Evolutionary conservation across 2,888 invertebrate species (phyloP).

Genomic region (Acanthosepion pharaonis): DNA sequence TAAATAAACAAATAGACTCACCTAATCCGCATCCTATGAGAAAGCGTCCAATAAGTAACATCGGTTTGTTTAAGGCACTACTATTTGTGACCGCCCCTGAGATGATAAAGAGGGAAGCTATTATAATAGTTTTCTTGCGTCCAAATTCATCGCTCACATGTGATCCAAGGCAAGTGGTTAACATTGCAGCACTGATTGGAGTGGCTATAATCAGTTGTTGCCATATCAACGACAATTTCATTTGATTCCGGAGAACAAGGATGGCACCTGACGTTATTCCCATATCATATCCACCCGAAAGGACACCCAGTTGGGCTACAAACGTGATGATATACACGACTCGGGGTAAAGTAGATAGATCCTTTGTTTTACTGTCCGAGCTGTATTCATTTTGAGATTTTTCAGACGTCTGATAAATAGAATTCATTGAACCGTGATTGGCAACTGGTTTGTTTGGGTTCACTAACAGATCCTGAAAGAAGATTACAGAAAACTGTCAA

Average conservation of each 20-base stretch:
- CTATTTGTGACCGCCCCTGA: conserved; percentile 76
- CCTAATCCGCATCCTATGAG: conserved; percentile 77
- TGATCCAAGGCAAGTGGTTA: conserved; percentile 76
- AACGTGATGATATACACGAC: background rate
- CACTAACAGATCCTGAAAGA: no score
- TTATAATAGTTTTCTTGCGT: conserved; percentile 76
- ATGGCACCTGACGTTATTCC: conserved; percentile 78
- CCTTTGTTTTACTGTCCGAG: no score
- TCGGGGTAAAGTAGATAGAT: no score
- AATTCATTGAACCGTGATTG: no score
- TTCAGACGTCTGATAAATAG: no score
- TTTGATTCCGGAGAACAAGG: conserved; percentile 73
- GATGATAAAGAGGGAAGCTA: conserved; percentile 76
- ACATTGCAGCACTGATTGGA: conserved; percentile 76
- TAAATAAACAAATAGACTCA: conserved; percentile 53
- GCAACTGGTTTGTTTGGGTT: no score
- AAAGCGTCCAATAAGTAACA: conserved; percentile 75
- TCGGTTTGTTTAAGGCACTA: conserved; percentile 69
- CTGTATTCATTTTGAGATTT: no score
- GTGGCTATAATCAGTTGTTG: conserved; percentile 77
- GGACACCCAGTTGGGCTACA: background rate
- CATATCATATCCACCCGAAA: conserved; percentile 78
- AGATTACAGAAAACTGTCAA: no score
- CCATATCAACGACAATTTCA: conserved; percentile 74
- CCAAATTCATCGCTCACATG: conserved; percentile 76